These are phyloP conservation scores for Neodon shergylaensis DNA, from an alignment of 2,113 vertebrate genomes.

Conservation along the genomic window DNA sequence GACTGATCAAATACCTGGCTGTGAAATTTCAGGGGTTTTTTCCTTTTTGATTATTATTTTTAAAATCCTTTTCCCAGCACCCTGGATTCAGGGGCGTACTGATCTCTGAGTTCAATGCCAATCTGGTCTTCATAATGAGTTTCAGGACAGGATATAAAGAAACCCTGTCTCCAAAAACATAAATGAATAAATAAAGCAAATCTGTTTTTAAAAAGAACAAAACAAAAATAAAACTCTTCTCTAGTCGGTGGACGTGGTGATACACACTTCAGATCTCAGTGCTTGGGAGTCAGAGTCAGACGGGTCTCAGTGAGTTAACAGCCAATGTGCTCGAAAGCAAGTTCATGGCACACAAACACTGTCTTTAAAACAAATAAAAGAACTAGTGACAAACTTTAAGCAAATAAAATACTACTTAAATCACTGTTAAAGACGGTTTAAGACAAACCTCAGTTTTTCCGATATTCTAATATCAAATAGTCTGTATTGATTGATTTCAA, in stretches of 20 bases:
- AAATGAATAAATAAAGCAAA: not conserved
- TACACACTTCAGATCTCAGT: not conserved
- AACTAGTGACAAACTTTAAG: slow-evolving; percentile 31
- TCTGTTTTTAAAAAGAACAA: not conserved
- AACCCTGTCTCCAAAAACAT: not conserved
- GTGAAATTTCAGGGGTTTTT: not conserved
- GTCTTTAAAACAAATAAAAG: not conserved
- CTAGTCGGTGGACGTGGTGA: not conserved
- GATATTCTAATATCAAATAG: slow-evolving; percentile 17
- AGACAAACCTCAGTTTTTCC: slow-evolving; percentile 20
- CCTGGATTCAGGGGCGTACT: not conserved
- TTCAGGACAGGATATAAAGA: not conserved
- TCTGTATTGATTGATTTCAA: slow-evolving; percentile 49
- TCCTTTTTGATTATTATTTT: not conserved
- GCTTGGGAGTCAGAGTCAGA: not conserved
- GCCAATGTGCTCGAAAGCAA: not conserved
- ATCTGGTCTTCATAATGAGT: not conserved
- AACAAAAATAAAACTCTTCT: not conserved
- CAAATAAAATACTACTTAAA: slow-evolving; percentile 49
- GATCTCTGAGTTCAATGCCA: not conserved
- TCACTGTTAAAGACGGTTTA: slow-evolving; percentile 42
- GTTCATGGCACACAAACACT: not conserved
- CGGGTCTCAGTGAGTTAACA: not conserved
- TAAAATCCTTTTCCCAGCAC: slow-evolving; percentile 10
- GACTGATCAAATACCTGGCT: not conserved